Conservation (phyloP, 2,888 invertebrate species). For the Cosmorhoe ocellata region DNA sequence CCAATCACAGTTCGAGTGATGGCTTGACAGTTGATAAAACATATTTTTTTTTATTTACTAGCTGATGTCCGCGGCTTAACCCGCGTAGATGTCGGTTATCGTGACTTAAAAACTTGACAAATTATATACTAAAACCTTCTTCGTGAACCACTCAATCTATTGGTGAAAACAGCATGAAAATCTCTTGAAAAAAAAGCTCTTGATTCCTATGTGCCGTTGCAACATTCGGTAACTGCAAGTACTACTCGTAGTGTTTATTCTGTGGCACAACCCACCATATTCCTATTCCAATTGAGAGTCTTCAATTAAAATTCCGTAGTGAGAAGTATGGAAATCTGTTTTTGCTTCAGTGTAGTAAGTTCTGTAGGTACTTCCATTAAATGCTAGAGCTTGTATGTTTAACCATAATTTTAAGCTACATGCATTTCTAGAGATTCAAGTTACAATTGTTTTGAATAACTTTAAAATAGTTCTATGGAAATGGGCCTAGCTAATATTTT, state of each 20-base stretch:
- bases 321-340: constrained; percentile 20
- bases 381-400: constrained; percentile 18
- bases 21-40: no score
- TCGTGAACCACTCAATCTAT: no score
- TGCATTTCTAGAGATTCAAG: constrained; percentile 5
- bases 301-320: constrained; percentile 34
- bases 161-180: no score
- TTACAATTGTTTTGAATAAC: no score
- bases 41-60: no score
- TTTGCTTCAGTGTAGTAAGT: constrained; percentile 15
- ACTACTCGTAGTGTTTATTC: constrained; percentile 13
- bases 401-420: constrained; percentile 16
- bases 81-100: no score
- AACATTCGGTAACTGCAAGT: constrained; percentile 33
- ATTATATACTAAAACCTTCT: no score
- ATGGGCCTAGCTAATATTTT: background rate
- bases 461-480: no score
- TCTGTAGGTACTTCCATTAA: constrained; percentile 15
- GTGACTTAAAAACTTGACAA: no score
- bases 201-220: constrained; percentile 13
- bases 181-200: background rate
- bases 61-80: no score
- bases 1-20: background rate
- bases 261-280: constrained; percentile 27
- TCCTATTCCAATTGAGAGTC: constrained; percentile 37